Evolutionary conservation across 2,888 invertebrate species (phyloP).

Genomic region (Drosophila subquinaria): DNA sequence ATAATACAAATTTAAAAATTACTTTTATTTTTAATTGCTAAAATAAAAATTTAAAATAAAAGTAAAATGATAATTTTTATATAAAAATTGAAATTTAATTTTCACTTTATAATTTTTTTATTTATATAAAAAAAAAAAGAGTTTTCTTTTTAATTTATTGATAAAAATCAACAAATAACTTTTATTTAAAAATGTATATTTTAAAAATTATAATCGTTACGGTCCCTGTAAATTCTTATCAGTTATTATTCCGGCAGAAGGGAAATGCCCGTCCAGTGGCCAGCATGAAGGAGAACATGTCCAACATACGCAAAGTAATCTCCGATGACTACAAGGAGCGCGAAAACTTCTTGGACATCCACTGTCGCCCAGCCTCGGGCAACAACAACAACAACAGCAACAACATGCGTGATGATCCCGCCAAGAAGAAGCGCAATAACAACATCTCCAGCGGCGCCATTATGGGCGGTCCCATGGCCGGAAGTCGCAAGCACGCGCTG

Average conservation of each 20-base stretch:
- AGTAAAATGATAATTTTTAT: too few species aligned
- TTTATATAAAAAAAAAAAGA: too few species aligned
- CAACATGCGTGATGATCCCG: conserved; percentile 62
- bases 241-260: conserved; percentile 26
- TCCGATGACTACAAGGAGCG: conserved; percentile 83
- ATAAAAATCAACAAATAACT: too few species aligned
- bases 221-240: not conserved
- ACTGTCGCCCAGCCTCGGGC: conserved; percentile 80
- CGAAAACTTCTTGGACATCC: conserved; percentile 83
- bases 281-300: conserved; percentile 77
- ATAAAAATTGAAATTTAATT: too few species aligned
- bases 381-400: conserved; percentile 61
- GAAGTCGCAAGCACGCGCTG: conserved; percentile 87
- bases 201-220: too few species aligned
- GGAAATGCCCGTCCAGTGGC: conserved; percentile 44
- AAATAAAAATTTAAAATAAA: too few species aligned
- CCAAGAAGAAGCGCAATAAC: conserved; percentile 60
- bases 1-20: too few species aligned
- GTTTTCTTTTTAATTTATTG: too few species aligned
- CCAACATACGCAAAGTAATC: conserved; percentile 81
- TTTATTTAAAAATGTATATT: too few species aligned
- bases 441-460: conserved; percentile 45
- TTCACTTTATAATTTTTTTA: too few species aligned
- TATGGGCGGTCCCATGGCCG: conserved; percentile 63
- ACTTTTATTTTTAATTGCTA: too few species aligned